These are phyloP conservation scores for Metalampra italica DNA, from an alignment of 2,888 invertebrate species.

Conservation along the genomic window DNA sequence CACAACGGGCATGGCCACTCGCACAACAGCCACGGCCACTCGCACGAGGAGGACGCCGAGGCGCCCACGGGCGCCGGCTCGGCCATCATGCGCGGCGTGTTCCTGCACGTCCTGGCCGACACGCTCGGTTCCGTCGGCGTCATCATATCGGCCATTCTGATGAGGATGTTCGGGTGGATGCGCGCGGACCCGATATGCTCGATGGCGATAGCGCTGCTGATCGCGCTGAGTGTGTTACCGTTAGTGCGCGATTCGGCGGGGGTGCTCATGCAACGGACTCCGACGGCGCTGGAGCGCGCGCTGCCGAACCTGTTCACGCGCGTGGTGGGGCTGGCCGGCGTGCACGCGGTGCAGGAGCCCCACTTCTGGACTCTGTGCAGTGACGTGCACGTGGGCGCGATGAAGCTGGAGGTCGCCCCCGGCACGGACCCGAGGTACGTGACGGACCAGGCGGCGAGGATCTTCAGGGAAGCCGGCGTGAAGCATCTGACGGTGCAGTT, in stretches of 20 bases:
- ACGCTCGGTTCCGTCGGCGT: slow-evolving; percentile 98
- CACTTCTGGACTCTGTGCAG: slow-evolving; percentile 99
- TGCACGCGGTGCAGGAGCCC: slow-evolving; percentile 97
- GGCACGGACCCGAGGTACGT: slow-evolving; percentile 96
- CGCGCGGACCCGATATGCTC: slow-evolving; percentile 99
- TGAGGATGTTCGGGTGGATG: slow-evolving; percentile 99
- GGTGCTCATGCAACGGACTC: slow-evolving; percentile 97
- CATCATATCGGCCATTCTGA: slow-evolving; percentile 94
- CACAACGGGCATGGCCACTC: slow-evolving; percentile 76
- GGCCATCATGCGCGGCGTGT: slow-evolving; percentile 97
- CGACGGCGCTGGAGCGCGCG: slow-evolving; percentile 86
- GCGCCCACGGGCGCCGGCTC: slow-evolving; percentile 82
- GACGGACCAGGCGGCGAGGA: slow-evolving; percentile 94
- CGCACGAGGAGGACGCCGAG: slow-evolving; percentile 76
- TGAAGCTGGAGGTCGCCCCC: slow-evolving; percentile 96
- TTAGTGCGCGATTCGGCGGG: slow-evolving; percentile 92
- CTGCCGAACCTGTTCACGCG: slow-evolving; percentile 94
- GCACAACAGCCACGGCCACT: slow-evolving; percentile 73
- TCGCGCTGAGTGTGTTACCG: slow-evolving; percentile 91
- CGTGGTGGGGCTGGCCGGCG: slow-evolving; percentile 93
- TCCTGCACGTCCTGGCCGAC: slow-evolving; percentile 97
- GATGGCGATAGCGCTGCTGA: slow-evolving; percentile 95
- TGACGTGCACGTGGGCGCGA: slow-evolving; percentile 93
- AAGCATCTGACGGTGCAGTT: slow-evolving; percentile 95
- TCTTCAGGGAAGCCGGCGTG: slow-evolving; percentile 95